A percentile compares a stretch with the other conserved stretches of the same genome.
Evolutionary conservation across 2,797 vertebrate species (phyloP).

Genomic region (Balearica regulorum): DNA sequence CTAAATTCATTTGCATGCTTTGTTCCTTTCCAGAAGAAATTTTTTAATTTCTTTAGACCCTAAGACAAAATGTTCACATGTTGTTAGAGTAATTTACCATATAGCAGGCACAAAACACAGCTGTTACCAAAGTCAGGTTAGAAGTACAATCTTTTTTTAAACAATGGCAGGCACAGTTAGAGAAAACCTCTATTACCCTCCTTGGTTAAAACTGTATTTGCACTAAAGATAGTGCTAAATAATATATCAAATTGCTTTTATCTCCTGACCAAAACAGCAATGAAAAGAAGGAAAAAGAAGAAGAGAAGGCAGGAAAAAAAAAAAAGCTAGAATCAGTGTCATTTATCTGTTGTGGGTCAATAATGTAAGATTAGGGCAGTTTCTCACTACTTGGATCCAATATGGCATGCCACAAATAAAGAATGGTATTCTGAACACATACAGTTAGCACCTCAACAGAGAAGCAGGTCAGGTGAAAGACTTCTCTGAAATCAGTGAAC

Average conservation of each 20-base stretch:
- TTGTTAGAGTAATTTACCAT: neutral
- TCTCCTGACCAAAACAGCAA: neutral
- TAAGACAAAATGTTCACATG: neutral
- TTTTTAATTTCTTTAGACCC: neutral
- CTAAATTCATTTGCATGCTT: neutral
- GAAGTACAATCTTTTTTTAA: neutral
- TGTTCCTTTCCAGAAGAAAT: neutral
- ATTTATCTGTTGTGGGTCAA: neutral
- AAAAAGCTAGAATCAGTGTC: neutral
- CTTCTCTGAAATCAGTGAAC: neutral
- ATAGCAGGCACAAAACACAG: neutral
- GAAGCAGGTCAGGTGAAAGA: neutral
- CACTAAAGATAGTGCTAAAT: neutral
- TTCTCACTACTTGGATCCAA: neutral
- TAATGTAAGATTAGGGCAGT: neutral
- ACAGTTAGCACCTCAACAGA: neutral
- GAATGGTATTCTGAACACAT: neutral
- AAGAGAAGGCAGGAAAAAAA: too few species aligned
- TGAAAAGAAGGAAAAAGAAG: neutral
- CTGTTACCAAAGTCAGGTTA: neutral
- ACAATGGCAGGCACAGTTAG: neutral
- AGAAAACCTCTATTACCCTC: neutral
- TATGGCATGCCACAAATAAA: neutral
- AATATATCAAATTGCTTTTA: neutral
- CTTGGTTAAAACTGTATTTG: neutral